Base-by-base conservation (phyloP, 2,113 vertebrate genomes). In the Eptatretus burgeri region DNA sequence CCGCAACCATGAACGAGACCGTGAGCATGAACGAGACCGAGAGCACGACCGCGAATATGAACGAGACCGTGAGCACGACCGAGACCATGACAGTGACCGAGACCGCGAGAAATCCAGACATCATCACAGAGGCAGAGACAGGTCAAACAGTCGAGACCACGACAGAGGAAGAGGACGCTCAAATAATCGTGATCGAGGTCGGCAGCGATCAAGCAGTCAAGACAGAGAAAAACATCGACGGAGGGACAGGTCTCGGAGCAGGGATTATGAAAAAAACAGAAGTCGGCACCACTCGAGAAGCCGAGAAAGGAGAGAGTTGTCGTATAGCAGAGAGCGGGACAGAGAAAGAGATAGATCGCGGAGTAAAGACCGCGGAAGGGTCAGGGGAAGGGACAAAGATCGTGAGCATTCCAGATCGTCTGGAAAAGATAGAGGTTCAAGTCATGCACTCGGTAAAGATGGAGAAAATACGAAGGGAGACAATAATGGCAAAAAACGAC, bases 181-280 rank as follows among this genome's bases (percentile, higher is more conserved):
- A 12, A 60, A 12, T 20, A 60, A 20, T 20, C n/a, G 56, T 9
- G 56, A 60, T 10, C 9, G 56, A 60, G 56, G 20, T 60, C 56
- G 56, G n/a, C 56, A 60, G 9, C 56, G 56, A n/a, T 60, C 56
- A n/a, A 13, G 56, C n/a, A 60, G 56, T 20, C n/a, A 20, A 20
- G 56, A 60, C 56, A 9, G 56, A 60, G 56, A 60, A 10, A 41
- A 7, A 41, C 27, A 41, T 41, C 27, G 27, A 41, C 56, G 56
- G 13, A n/a, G 56, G 56, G 56, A 60, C 9, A 60, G 20, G 20
- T 60, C 56, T 60, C 56, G 56, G 56, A 60, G 56, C 20, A 60
- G 56, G 56, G 56, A 60, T 17, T 17, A 20, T n/a, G 56, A 60
- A 20, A 60, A 60, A 12, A 20, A 17, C 56, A n/a, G 11, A 9